Base-by-base conservation (phyloP, 2,888 invertebrate genomes). In the Cerceris ruficornis region DNA sequence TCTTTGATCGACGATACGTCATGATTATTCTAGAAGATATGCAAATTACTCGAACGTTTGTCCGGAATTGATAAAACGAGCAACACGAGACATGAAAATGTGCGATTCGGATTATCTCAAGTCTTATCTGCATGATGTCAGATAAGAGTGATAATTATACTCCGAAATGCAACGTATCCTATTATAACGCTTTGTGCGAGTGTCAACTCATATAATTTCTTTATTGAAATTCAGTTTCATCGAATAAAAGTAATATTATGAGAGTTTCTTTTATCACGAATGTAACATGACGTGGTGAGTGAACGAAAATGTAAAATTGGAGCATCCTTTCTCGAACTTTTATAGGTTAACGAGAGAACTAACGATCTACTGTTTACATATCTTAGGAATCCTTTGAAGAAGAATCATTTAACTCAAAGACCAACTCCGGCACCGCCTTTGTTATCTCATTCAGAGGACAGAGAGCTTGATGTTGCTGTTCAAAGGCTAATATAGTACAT, bases 401-500 rank as follows among this genome's bases (percentile, higher is more conserved):
- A 82, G 72, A 90, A 88, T 82, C 86, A 88, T 55, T 77, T 92
- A 68, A 90, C 86, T 2, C 88, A 88, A 50, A 90, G 88, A 69
- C 93, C 93, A 43, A 89, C 88, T 46, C 83, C 91, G 55, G 92
- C 92, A 15, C 83, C 88, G 8, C 91, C 91, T 46, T 80, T 92
- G 43, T 80, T 93, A 60, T 85, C 91, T 13, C 80, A 87, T 55
- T 73, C 80, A 0, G 92, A 93, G 65, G 93, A 93, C 64, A 83
- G 90, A 69, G 90, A 92, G 7, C 76, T 93, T 46, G 92, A 92
- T 75, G 74, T 90, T 39, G 87, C 90, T 7, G 92, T 92, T 42
- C 90, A 91, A 77, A 90, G 89, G 79, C 88, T 93, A 2, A 92
- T 92, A 57, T 87, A 91, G 92, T 92, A 88, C 72, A 85, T 84